Conservation (phyloP, 2,888 invertebrate species). For the Electrophaes corylata region DNA sequence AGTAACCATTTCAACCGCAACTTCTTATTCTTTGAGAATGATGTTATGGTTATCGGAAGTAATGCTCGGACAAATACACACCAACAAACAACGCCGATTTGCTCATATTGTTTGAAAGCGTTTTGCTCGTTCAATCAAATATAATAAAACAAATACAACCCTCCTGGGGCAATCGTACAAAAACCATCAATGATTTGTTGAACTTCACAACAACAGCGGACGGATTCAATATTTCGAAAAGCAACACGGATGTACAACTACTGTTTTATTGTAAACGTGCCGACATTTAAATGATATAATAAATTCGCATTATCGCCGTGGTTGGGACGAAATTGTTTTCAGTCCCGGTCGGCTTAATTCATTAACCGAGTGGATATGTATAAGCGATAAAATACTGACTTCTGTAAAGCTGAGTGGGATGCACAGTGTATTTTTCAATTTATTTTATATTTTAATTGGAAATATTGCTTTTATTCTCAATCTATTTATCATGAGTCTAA, state of each 20-base stretch:
- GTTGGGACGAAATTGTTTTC: slow-evolving; percentile 75
- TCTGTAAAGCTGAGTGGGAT: slow-evolving; percentile 14
- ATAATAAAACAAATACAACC: neutral
- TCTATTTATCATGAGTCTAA: too few relatives aligned
- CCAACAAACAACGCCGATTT: neutral
- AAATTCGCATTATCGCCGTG: slow-evolving; percentile 75
- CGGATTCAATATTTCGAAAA: neutral
- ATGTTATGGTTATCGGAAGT: too few relatives aligned
- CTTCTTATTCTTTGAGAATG: too few relatives aligned
- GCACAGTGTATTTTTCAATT: slow-evolving; percentile 8
- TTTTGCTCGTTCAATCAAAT: neutral
- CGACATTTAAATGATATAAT: slow-evolving; percentile 78
- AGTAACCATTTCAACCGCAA: too few relatives aligned
- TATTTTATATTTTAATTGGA: slow-evolving; percentile 5
- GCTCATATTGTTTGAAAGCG: neutral
- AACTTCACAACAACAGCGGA: neutral
- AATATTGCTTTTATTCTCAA: neutral
- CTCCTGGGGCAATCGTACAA: neutral
- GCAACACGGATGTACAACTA: slow-evolving; percentile 18
- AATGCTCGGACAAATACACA: neutral
- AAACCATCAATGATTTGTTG: neutral
- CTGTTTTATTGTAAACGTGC: slow-evolving; percentile 49
- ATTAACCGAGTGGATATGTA: slow-evolving; percentile 66
- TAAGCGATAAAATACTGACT: slow-evolving; percentile 52
- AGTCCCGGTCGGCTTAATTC: slow-evolving; percentile 66